Evolutionary conservation across 2,888 invertebrate genomes (phyloP), one percentile per base, ranked within the genome.

Genomic region (Heliconius cydno): DNA sequence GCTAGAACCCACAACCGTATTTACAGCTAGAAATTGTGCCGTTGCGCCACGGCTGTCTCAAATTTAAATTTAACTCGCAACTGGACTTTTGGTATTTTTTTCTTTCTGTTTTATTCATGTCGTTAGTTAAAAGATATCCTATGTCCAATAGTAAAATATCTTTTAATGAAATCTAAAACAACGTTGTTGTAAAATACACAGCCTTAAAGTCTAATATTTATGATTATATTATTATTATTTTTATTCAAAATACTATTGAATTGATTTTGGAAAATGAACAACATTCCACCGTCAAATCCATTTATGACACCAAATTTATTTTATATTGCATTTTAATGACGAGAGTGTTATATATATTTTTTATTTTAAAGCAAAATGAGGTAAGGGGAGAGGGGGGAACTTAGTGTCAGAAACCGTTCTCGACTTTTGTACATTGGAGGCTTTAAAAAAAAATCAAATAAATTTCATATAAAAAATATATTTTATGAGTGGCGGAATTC

Each of bases 271-370:
- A 75, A 81, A 81, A 75, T 77, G 76, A 79, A 78, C 79, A 79
- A 82, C 82, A 82, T 83, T 83, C 83, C 83, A 82, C 66, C 57
- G 67, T 79, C 63, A 68, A 79, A 77, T 70, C 60, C 79, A 34
- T 60, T 73, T 71, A 70, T 75, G 60, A 80, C 77, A 80, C 78
- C 78, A 78, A 79, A 81, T 81, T 67, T 67, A 74, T 66, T 28
- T 70, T 41, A 25, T 41, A 41, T 41, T 25, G 25, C 70, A 70
- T 9, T 41, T 70, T n/a, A 68, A 22, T 66, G 22, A 68, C 15
- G 41, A 41, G 70, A 70, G 25, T 70, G 41, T 70, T 70, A 9
- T 41, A 19, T 19, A n/a, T 28, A 7, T 65, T 28, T 65, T 13
- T 1, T 65, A 28, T 28, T 6, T 15, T 65, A 28, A 4, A 25